Evolutionary conservation across 2,888 invertebrate genomes (phyloP), one percentile per base, ranked within the genome.

Genomic region (Clistopyga incitator): DNA sequence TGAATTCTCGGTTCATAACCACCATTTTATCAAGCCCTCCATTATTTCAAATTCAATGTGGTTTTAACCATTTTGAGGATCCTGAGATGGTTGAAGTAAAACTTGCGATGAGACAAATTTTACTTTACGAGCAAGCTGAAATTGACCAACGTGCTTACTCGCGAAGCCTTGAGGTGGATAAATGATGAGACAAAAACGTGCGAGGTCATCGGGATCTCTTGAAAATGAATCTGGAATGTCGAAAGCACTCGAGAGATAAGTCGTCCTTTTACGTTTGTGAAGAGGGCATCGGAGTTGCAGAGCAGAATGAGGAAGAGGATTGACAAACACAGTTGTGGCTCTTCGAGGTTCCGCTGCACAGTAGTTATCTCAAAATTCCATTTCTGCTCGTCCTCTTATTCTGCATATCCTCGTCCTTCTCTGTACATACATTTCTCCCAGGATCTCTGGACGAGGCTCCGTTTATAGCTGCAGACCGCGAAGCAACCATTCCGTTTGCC

Each of bases 401-500:
- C 6, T 11, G 38, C 25, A 23, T 13, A 65, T 23, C 15, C 52
- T 0, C 61, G n/a, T 34, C 54, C 59, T 59, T 18, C 18, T 20
- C 67, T 50, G 15, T 52, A 11, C 20, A 25, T 47, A 38, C 64
- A 65, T 71, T 75, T 54, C 29, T 68, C 59, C 59, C 23, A 18
- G 1, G 23, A 29, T 34, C 38, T 38, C 42, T 25, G 56, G 52
- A 61, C 23, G 11, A 65, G 38, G n/a, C 65, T 54, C 29, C 25
- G 38, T 38, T 29, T 38, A 20, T 54, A n/a, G 20, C 45, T 29
- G 25, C 13, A 25, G 25, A 56, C 42, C 47, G 59, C 72, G 47
- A 20, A 72, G 45, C 59, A 72, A 67, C 68, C 65, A 20, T 78
- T 82, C 52, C 68, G 61, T 78, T 78, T 70, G 29, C 68, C 54